Conservation (phyloP, 2,888 invertebrate species). For the Nezara viridula region DNA sequence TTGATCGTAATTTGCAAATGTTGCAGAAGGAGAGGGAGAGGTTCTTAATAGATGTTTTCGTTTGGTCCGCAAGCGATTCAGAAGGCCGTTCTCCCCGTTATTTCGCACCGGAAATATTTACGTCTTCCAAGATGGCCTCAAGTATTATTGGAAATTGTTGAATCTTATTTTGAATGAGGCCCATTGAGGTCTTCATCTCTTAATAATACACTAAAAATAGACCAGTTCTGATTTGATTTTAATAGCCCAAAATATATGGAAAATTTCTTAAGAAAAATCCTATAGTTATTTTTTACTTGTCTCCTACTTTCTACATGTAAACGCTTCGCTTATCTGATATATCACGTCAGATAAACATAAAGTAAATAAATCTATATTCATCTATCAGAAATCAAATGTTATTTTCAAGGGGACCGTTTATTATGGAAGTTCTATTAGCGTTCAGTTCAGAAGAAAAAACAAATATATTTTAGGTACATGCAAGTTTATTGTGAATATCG, state of each 20-base stretch:
- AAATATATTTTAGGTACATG: too few relatives aligned
- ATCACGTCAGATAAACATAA: too few relatives aligned
- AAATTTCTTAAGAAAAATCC: too few relatives aligned
- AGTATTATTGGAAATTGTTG: neutral
- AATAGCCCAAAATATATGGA: neutral
- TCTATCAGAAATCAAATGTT: too few relatives aligned
- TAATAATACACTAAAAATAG: neutral
- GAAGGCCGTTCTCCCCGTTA: constrained; percentile 18
- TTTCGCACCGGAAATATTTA: neutral
- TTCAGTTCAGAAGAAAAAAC: too few relatives aligned
- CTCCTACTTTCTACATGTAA: too few relatives aligned
- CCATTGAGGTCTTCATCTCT: neutral
- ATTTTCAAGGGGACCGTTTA: too few relatives aligned
- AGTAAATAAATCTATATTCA: too few relatives aligned
- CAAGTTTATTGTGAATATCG: too few relatives aligned
- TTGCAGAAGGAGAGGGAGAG: neutral
- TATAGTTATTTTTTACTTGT: too few relatives aligned
- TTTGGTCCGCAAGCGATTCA: neutral
- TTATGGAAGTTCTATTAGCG: too few relatives aligned
- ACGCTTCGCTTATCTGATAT: too few relatives aligned
- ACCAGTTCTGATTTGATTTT: neutral
- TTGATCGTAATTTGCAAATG: neutral
- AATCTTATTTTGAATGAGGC: neutral
- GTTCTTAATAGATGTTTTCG: constrained; percentile 3
- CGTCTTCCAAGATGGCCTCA: neutral